phyloP scores from a whole-genome alignment of 2,113 vertebrate species.

The Phylloscopus whistleri region DNA sequence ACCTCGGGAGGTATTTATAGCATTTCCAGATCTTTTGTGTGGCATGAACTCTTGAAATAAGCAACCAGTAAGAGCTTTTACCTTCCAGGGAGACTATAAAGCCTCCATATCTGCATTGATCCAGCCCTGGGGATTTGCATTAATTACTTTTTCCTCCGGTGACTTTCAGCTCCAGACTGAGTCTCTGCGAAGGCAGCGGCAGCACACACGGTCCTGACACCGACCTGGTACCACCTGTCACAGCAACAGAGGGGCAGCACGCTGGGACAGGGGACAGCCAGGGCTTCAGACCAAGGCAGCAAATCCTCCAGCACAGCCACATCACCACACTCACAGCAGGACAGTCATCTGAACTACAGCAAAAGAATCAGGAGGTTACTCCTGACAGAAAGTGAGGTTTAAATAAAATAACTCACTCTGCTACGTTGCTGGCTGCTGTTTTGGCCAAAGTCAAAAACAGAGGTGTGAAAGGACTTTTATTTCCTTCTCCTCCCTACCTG shows the following conservation, averaged over 20 bases:
- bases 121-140: conserved; percentile 33
- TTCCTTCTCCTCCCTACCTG: background rate
- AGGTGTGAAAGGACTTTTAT: background rate
- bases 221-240: accelerated
- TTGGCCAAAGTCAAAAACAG: background rate
- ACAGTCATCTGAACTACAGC: background rate
- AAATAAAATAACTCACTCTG: background rate
- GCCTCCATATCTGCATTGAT: background rate
- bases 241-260: background rate
- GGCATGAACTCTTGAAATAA: background rate
- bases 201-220: background rate
- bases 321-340: background rate
- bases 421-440: background rate
- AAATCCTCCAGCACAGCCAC: background rate
- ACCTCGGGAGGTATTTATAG: background rate
- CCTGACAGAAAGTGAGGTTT: background rate
- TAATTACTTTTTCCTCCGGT: background rate
- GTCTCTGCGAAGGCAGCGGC: background rate
- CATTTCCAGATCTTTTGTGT: background rate
- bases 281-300: accelerated
- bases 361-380: background rate
- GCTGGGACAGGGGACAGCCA: accelerated
- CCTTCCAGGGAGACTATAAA: background rate
- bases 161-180: background rate
- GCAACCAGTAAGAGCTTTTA: background rate